Evolutionary conservation across 2,113 vertebrate species (phyloP).

Genomic region (Calypte anna): DNA sequence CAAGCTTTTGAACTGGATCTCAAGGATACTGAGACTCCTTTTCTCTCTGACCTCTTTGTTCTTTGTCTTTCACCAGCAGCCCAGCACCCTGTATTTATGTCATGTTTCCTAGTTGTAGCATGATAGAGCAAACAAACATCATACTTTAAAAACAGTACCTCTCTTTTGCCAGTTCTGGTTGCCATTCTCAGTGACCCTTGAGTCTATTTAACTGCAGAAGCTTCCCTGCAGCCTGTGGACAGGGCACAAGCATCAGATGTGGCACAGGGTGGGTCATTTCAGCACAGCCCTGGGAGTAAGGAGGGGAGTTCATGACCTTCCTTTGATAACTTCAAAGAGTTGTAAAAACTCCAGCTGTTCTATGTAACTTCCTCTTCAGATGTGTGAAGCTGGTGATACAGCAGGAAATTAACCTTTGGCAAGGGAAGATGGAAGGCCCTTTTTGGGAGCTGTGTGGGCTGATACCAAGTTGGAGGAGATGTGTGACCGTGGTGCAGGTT

Average conservation of each 20-base stretch:
- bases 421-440: background rate
- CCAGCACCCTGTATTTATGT: background rate
- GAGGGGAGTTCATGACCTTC: background rate
- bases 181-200: background rate
- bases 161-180: background rate
- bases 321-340: background rate
- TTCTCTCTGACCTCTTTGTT: background rate
- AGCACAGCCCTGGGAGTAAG: background rate
- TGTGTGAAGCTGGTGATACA: accelerated
- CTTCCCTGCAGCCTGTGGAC: background rate
- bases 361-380: background rate
- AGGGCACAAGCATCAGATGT: background rate
- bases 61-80: background rate
- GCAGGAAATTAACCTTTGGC: background rate
- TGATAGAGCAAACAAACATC: background rate
- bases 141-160: background rate
- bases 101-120: background rate
- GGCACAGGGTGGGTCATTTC: background rate
- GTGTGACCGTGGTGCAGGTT: background rate
- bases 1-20: background rate
- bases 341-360: background rate
- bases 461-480: background rate
- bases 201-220: background rate
- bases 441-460: background rate
- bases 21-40: background rate